Evolutionary conservation across 1,140 invertebrate genomes (phyloP).

Genomic region (Trissolcus basalis): DNA sequence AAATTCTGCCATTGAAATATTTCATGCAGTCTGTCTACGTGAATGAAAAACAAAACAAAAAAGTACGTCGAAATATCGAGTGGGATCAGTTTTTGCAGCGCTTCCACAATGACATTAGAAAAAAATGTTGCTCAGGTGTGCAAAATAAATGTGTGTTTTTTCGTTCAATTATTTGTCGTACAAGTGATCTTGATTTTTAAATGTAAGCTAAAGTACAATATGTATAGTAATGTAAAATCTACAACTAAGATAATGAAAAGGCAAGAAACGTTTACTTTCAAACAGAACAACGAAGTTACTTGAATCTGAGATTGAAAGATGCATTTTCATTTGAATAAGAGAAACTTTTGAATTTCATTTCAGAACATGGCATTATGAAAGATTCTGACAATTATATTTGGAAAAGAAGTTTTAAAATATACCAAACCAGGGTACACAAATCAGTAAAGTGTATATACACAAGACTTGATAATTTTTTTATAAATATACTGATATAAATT

Average conservation of each 20-base stretch:
- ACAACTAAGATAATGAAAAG: conserved; percentile 21
- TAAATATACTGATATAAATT: no score
- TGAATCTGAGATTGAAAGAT: no score
- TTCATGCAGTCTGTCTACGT: conserved; percentile 1
- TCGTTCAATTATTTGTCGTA: not conserved
- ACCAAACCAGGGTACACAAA: no score
- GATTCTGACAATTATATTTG: no score
- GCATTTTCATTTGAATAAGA: no score
- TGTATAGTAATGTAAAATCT: conserved; percentile 36
- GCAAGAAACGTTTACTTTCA: no score
- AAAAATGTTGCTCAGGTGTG: conserved; percentile 20
- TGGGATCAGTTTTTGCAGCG: conserved; percentile 13
- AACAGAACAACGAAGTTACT: conserved; percentile 7
- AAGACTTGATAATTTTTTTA: no score
- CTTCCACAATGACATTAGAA: conserved; percentile 29
- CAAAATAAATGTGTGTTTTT: conserved; percentile 20
- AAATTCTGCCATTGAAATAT: conserved; percentile 23
- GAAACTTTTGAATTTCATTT: no score
- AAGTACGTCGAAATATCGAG: not conserved
- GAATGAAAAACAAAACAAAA: not conserved
- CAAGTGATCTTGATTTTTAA: conserved; percentile 15
- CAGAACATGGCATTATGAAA: no score
- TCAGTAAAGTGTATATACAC: no score
- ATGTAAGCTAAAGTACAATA: conserved; percentile 15
- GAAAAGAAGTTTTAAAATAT: no score